phyloP scores from a whole-genome alignment of 2,888 invertebrate species.

The Ptilodon capucinus region DNA sequence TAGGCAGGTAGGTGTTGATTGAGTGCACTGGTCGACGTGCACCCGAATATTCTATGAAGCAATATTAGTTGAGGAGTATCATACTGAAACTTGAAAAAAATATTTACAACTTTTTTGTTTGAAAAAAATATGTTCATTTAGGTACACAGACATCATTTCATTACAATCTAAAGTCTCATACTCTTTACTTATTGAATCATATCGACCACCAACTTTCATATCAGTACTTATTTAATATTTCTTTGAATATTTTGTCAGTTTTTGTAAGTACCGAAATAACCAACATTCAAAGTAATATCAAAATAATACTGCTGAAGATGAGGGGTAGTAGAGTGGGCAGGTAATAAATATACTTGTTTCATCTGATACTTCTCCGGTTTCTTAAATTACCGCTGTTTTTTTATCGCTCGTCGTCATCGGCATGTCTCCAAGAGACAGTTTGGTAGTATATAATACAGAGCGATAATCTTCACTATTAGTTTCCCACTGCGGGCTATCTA shows the following conservation, averaged over 20 bases:
- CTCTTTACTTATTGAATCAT: no score
- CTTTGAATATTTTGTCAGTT: no score
- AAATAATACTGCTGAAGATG: no score
- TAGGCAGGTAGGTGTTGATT: constrained; percentile 10
- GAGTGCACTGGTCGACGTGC: constrained; percentile 13
- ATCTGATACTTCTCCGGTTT: constrained; percentile 2
- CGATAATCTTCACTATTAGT: constrained; percentile 29
- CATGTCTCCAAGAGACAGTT: constrained; percentile 18
- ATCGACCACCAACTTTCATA: no score
- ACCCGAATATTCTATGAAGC: constrained; percentile 5
- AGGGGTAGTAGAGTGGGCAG: no score
- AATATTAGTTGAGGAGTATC: constrained; percentile 6
- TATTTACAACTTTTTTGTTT: not conserved
- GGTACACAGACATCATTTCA: no score
- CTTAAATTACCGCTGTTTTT: constrained; percentile 12
- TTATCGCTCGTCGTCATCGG: constrained; percentile 16
- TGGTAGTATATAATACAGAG: constrained; percentile 24
- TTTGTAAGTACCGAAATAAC: no score
- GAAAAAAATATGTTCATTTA: no score
- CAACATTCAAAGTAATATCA: no score
- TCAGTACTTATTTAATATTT: no score
- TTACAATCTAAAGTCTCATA: no score
- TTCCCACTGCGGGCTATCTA: constrained; percentile 1
- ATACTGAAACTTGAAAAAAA: not conserved
- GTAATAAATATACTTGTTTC: not conserved